Evolutionary conservation across 2,888 invertebrate species (phyloP).

Genomic region (Adelphocoris suturalis): DNA sequence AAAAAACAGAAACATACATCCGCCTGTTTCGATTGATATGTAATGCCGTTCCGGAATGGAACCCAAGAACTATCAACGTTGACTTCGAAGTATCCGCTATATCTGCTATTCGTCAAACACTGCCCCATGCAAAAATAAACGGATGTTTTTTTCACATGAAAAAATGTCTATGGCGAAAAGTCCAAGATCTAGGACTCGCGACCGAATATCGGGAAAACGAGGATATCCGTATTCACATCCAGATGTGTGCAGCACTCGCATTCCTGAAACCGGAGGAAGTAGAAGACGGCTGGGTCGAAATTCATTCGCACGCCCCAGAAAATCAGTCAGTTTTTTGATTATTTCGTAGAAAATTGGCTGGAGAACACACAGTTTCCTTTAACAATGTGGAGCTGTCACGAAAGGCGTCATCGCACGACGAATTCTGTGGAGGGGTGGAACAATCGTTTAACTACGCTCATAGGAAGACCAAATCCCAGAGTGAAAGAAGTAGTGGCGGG

Average conservation of each 20-base stretch:
- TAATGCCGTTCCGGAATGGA: not conserved
- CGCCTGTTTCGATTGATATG: not conserved
- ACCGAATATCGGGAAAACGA: constrained; percentile 8
- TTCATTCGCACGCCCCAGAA: not conserved
- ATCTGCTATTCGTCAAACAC: not conserved
- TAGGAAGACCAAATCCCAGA: no score
- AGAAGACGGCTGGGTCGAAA: constrained; percentile 28
- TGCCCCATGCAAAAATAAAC: not conserved
- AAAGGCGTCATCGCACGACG: not conserved
- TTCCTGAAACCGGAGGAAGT: not conserved
- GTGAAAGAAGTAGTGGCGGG: no score
- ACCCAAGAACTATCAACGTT: not conserved
- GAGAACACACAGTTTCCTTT: not conserved
- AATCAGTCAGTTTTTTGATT: constrained; percentile 19
- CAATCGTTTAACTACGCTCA: not conserved
- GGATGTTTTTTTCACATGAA: constrained; percentile 37
- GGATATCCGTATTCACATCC: not conserved
- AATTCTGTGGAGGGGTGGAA: constrained; percentile 52
- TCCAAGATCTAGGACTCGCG: constrained; percentile 35
- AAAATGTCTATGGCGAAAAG: constrained; percentile 31
- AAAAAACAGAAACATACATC: not conserved
- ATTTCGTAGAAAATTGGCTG: constrained; percentile 30
- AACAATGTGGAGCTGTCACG: not conserved
- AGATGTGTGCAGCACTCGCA: constrained; percentile 46
- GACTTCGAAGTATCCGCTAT: not conserved